Evolutionary conservation across 2,888 invertebrate genomes (phyloP).

Genomic region (Maniola hyperantus): DNA sequence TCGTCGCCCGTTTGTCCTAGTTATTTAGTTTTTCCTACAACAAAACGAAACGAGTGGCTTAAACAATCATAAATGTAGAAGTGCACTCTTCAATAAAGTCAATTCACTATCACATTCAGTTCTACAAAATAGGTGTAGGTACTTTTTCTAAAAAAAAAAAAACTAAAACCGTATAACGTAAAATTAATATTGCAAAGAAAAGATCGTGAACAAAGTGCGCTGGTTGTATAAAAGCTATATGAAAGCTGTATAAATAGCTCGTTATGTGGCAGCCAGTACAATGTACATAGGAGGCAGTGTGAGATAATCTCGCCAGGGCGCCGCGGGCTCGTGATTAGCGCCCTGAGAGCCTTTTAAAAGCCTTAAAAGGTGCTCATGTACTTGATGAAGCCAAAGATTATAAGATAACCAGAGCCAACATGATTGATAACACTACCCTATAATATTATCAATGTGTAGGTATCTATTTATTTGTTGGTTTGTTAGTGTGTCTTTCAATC

Average conservation of each 20-base stretch:
- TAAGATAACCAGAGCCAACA: background rate
- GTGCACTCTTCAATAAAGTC: no score
- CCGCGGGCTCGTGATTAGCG: constrained; percentile 60
- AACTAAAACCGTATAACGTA: constrained; percentile 1
- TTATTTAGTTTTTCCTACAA: no score
- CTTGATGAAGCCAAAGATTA: constrained; percentile 40
- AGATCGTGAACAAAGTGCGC: constrained; percentile 10
- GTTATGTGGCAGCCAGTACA: constrained; percentile 26
- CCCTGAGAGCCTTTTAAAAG: constrained; percentile 66
- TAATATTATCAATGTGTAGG: background rate
- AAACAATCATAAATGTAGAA: no score
- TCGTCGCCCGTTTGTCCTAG: no score
- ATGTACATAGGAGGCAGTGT: constrained; percentile 40
- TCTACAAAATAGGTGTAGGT: no score
- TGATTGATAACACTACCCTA: no score
- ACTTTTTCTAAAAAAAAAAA: no score
- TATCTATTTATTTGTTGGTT: no score
- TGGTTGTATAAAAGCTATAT: constrained; percentile 8
- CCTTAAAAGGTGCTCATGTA: constrained; percentile 54
- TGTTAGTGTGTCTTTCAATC: no score
- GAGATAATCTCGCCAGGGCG: constrained; percentile 54
- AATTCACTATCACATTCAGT: background rate
- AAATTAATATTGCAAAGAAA: constrained; percentile 11
- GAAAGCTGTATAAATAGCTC: constrained; percentile 9
- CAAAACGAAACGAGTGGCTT: no score